Evolutionary conservation across 2,888 invertebrate species (phyloP).

Genomic region (Rhagium mordax): DNA sequence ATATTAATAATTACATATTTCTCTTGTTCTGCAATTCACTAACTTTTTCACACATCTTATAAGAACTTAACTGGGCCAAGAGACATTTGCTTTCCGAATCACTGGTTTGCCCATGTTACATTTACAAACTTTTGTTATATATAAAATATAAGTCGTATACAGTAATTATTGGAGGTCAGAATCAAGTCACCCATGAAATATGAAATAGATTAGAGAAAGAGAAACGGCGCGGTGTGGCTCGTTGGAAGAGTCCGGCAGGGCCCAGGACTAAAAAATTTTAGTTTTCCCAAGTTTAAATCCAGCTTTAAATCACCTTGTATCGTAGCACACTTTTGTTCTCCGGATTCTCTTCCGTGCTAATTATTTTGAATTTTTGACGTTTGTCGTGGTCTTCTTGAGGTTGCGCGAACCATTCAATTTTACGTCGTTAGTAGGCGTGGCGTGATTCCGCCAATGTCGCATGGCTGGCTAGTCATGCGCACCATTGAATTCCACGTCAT

Average conservation of each 20-base stretch:
- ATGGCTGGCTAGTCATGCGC: too few species aligned
- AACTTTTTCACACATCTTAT: background rate
- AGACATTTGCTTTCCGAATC: conserved; percentile 2
- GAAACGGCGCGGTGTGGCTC: conserved; percentile 1
- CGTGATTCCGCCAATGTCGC: too few species aligned
- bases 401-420: too few species aligned
- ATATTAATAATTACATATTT: background rate
- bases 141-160: conserved; percentile 1
- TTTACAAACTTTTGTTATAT: conserved; percentile 7
- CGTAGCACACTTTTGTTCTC: too few species aligned
- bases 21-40: background rate
- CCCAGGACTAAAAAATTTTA: background rate
- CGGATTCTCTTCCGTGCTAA: too few species aligned
- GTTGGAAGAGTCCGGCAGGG: background rate
- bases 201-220: conserved; percentile 1
- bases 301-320: too few species aligned
- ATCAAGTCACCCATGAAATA: conserved; percentile 12
- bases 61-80: background rate
- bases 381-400: too few species aligned
- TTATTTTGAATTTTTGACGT: too few species aligned
- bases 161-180: background rate
- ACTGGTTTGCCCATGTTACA: background rate
- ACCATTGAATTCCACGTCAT: too few species aligned
- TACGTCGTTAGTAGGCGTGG: too few species aligned
- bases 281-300: too few species aligned